Evolutionary conservation across 2,888 invertebrate species (phyloP), one percentile per base, ranked within the genome.

Genomic region (Stenolophus ochropezus): DNA sequence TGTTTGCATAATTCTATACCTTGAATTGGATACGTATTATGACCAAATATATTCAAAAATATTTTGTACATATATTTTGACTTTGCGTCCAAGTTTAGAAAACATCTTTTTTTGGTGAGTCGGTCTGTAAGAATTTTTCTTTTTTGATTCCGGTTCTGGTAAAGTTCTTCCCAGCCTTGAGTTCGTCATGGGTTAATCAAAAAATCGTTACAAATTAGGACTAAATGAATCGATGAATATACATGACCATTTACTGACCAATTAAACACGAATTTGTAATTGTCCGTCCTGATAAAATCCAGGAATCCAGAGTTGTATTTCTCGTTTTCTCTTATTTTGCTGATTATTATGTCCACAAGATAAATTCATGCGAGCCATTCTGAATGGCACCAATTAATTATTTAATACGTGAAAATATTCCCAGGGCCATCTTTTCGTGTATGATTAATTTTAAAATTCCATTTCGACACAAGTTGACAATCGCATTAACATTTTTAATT

Each of bases 211-310:
- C 81, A 81, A 81, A 81, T 81, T 81, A 81, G 25, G 61, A 47
- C 58, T 53, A 53, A 81, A 71, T 69, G 51, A 79, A 79, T 25
- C 79, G 51, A 53, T 79, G 69, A 81, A 81, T 80, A 71, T 73
- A 80, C 73, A 80, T 81, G 27, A 75, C 61, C 74, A 81, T 81
- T 81, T 75, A 65, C 33, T 75, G 20, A 27, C 49, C 81, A 81
- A 81, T 81, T 81, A 81, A 81, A 81, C 81, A 81, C 65, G 65
- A 42, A 81, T 81, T 75, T 65, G 75, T 81, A 75, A 81, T 71
- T 75, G 81, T 53, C 51, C 25, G n/a, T n/a, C 11, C 16, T 56
- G 75, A 75, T 75, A 75, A 75, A 73, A 73, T 51, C 73, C 65
- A 27, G 33, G 16, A 27, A 27, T 16, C 65, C 65, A 33, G 65